Evolutionary conservation across 2,113 vertebrate genomes (phyloP).

Genomic region (Anhinga anhinga): DNA sequence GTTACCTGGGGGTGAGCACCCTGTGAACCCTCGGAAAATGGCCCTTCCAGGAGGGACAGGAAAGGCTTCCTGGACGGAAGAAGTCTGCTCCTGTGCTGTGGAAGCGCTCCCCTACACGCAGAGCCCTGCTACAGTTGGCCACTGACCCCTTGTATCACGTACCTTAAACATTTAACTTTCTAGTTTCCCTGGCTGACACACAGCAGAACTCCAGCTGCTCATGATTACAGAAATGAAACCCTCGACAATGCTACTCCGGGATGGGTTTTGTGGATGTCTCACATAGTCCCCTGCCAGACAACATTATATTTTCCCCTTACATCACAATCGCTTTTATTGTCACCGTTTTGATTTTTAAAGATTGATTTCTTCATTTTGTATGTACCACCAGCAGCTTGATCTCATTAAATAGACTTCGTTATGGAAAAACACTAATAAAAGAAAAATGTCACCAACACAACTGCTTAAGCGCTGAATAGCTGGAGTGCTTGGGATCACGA

Average conservation of each 20-base stretch:
- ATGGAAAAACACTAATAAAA: not conserved
- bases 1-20: not conserved
- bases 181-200: not conserved
- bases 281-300: not conserved
- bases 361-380: not conserved
- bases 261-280: not conserved
- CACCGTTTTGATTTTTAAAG: not conserved
- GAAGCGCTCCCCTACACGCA: not conserved
- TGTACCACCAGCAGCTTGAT: not conserved
- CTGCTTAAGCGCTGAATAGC: not conserved
- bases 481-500: not conserved
- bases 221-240: not conserved
- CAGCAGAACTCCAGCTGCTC: not conserved
- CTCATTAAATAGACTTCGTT: not conserved
- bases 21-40: accelerated
- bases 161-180: not conserved
- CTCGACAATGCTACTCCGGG: not conserved
- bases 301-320: not conserved
- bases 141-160: not conserved
- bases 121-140: not conserved
- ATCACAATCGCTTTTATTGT: not conserved
- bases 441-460: not conserved
- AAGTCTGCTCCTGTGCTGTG: not conserved
- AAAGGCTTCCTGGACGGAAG: not conserved
- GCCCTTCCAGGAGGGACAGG: not conserved